These are phyloP conservation scores for Littorina saxatilis DNA, from an alignment of 1,140 invertebrate genomes.

Conservation along the genomic window DNA sequence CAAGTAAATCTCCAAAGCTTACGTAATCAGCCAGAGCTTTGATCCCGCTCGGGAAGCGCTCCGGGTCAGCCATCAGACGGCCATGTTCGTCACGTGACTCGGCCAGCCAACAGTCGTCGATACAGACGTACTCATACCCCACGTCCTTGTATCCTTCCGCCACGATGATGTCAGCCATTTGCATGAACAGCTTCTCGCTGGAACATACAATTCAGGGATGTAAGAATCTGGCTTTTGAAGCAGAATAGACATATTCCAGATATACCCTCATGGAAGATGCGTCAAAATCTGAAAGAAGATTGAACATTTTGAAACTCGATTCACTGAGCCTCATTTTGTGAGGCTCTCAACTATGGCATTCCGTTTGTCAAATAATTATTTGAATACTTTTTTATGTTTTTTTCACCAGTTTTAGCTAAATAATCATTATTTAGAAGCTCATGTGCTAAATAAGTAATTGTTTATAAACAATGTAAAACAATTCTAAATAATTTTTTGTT, in stretches of 20 bases:
- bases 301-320: no score
- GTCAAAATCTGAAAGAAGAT: no score
- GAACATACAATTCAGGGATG: background rate
- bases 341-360: background rate
- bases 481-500: no score
- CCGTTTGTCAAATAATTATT: no score
- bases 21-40: conserved; percentile 93
- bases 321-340: no score
- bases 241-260: no score
- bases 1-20: conserved; percentile 73
- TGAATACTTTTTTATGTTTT: background rate
- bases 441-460: no score
- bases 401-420: no score
- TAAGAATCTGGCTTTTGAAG: background rate
- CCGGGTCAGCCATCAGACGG: conserved; percentile 86
- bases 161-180: conserved; percentile 93
- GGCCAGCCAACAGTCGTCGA: conserved; percentile 97
- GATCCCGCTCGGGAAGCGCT: conserved; percentile 94
- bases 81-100: conserved; percentile 85
- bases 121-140: conserved; percentile 95
- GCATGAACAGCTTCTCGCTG: conserved; percentile 93
- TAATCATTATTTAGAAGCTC: no score
- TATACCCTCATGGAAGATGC: no score
- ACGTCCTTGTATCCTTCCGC: conserved; percentile 91
- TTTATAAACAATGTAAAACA: no score